Percentiles rank a stretch among this genome's conserved stretches.
These are phyloP conservation scores for Apostichopus leukothele DNA, from an alignment of 53 echinoderm and acorn worm species.

Conservation along the genomic window DNA sequence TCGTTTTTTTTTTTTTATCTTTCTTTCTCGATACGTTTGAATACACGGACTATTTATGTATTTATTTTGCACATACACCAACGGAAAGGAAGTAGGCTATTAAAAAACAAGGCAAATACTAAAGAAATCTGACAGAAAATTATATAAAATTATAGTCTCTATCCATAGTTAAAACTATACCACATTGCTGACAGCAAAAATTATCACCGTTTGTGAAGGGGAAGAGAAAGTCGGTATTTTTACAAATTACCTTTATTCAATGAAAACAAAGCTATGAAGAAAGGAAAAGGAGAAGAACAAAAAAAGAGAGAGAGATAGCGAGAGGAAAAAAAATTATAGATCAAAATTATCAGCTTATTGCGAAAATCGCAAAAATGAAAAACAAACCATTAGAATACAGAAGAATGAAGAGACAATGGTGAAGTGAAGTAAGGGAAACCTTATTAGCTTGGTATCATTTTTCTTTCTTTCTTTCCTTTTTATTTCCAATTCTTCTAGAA, in stretches of 20 bases:
- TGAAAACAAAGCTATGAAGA: too few relatives aligned
- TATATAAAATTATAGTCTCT: constrained; percentile 3
- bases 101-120: neutral
- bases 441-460: neutral
- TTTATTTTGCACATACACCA: neutral
- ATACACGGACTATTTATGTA: constrained; percentile 1
- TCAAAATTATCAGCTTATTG: neutral
- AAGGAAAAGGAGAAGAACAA: neutral
- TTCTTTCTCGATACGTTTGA: neutral
- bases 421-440: constrained; percentile 1
- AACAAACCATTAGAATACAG: neutral
- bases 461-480: neutral
- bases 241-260: too few relatives aligned
- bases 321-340: neutral
- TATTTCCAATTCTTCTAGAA: neutral
- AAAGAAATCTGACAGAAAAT: neutral
- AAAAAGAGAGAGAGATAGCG: neutral
- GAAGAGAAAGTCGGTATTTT: too few relatives aligned
- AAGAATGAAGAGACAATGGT: constrained; percentile 15
- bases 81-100: constrained; percentile 8
- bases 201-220: too few relatives aligned
- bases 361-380: neutral
- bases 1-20: neutral
- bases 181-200: too few relatives aligned
- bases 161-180: neutral